Evolutionary conservation across 1,140 invertebrate genomes (phyloP).

Genomic region (Euura lappo): DNA sequence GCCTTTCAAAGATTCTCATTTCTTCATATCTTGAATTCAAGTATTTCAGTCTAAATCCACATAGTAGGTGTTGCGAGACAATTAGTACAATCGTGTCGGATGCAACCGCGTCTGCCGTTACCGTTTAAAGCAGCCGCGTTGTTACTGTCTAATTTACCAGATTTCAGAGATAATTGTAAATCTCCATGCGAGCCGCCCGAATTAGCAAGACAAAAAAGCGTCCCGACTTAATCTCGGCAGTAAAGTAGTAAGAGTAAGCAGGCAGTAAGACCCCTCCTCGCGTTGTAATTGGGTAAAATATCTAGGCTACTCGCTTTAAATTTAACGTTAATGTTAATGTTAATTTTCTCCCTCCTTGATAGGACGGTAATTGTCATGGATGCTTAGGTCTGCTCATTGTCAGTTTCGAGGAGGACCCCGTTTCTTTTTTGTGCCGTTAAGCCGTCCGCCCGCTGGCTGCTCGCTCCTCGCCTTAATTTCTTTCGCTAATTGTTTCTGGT

Average conservation of each 20-base stretch:
- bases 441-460: not conserved
- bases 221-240: too few relatives aligned
- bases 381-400: not conserved
- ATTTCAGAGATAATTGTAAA: too few relatives aligned
- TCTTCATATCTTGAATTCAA: too few relatives aligned
- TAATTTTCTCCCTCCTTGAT: not conserved
- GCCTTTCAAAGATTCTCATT: too few relatives aligned
- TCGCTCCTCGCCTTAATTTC: not conserved
- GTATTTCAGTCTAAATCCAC: too few relatives aligned
- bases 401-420: not conserved
- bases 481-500: not conserved
- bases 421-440: slow-evolving; percentile 1
- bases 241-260: too few relatives aligned
- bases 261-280: too few relatives aligned
- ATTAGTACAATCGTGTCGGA: not conserved
- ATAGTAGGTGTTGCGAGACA: not conserved
- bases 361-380: slow-evolving; percentile 4
- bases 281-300: not conserved
- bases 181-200: too few relatives aligned
- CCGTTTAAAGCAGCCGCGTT: too few relatives aligned
- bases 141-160: too few relatives aligned
- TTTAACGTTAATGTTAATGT: not conserved
- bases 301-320: not conserved
- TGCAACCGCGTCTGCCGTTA: not conserved
- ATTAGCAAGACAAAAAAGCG: too few relatives aligned